Base-by-base conservation (phyloP, 2,797 vertebrate species). In the Pyrocephalus nanus region DNA sequence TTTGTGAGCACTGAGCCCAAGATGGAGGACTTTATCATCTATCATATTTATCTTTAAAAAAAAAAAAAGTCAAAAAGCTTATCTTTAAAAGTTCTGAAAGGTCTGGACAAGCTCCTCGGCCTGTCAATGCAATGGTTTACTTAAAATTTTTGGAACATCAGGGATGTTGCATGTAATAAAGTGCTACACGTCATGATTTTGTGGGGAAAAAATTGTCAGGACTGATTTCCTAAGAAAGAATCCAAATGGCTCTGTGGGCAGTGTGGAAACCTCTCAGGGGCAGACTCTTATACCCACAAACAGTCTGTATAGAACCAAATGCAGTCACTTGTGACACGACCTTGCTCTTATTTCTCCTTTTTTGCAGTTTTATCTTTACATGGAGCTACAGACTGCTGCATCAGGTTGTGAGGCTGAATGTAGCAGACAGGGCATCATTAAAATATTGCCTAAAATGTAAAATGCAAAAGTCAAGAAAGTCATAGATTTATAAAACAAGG, bases 101-200 rank as follows among this genome's bases (percentile, higher is more conserved):
- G 23, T 3, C 23, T 64, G 25, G 21, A 42, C 14, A 70, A 78
- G 5, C 1, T 51, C 5, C 17, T 62, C 38, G 32, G 7, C 21
- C 9, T 82, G 8, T 36, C 61, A 11, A 61, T 57, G 4, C 0
- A 43, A 29, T 0, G 1, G 7, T 17, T 29, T 23, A 40, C 32
- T 45, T 20, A 60, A 58, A 80, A 2, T 2, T n/a, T 71, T 48
- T 57, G 4, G 11, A 50, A 2, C 17, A 45, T 14, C 18, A 12
- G 4, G 5, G 30, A 53, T 47, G 78, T 11, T 45, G 3, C 6
- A 16, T 20, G 8, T 38, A 3, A 48, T 71, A 36, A 65, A 90
- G 54, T 47, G 10, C 2, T 23, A 66, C 15, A 29, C 12, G 38
- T 0, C 8, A 23, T 12, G 22, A 36, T 64, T 69, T 57, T 50